Evolutionary conservation across 1,140 invertebrate genomes (phyloP).

Genomic region (Conus betulinus): DNA sequence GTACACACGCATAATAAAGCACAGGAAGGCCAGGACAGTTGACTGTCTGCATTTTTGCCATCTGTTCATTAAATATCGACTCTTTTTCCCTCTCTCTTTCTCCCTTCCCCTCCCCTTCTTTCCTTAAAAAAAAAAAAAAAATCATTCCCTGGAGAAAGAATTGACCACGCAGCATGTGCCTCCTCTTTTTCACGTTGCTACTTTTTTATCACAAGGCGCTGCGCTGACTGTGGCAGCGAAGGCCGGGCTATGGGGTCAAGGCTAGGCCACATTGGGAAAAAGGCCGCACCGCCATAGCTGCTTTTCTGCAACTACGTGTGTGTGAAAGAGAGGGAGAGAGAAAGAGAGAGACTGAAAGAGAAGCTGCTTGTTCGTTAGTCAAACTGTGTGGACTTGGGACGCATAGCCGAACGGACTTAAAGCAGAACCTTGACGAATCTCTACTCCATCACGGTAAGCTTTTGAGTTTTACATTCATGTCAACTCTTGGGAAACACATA

Average conservation of each 20-base stretch:
- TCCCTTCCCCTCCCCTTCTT: not conserved
- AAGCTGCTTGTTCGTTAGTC: not conserved
- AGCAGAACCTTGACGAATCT: not conserved
- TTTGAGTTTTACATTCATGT: not conserved
- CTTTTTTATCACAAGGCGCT: not conserved
- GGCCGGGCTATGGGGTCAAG: not conserved
- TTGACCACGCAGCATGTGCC: not conserved
- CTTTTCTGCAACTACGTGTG: not conserved
- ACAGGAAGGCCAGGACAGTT: no score
- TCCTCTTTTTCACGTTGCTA: not conserved
- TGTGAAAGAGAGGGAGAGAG: not conserved
- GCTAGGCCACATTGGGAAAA: not conserved
- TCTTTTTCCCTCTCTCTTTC: not conserved
- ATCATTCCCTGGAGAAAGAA: not conserved
- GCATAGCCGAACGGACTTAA: not conserved
- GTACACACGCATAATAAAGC: no score
- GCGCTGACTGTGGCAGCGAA: not conserved
- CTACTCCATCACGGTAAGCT: not conserved
- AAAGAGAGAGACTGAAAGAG: not conserved
- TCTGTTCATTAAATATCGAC: no score
- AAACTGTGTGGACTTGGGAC: not conserved
- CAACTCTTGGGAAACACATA: no score
- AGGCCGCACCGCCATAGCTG: conserved; percentile 1
- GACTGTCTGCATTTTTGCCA: no score
- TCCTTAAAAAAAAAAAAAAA: not conserved